Percentiles rank a stretch among this genome's conserved stretches.
Evolutionary conservation across 2,113 vertebrate genomes (phyloP).

Genomic region (Dromiciops gliroides): DNA sequence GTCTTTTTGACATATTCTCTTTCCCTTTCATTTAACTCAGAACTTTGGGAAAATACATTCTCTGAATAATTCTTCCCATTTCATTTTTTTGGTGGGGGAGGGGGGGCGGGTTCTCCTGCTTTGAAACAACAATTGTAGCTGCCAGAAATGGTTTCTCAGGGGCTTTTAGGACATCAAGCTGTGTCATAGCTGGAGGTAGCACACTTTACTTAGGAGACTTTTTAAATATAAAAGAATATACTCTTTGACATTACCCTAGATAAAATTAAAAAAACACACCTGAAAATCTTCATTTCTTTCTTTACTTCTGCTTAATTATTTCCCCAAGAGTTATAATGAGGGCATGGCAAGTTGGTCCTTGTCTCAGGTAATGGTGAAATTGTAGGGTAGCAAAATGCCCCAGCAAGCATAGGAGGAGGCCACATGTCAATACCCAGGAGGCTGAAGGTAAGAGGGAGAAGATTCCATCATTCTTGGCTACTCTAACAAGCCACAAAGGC

Average conservation of each 20-base stretch:
- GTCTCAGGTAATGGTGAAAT: not conserved
- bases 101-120: not conserved
- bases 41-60: not conserved
- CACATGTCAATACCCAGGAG: not conserved
- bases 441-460: not conserved
- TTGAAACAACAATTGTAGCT: not conserved
- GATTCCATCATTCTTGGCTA: not conserved
- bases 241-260: not conserved
- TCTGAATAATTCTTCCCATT: not conserved
- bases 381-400: not conserved
- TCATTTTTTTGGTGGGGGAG: not conserved
- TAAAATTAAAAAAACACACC: not conserved
- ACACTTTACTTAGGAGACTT: not conserved
- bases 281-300: not conserved
- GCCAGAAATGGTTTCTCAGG: not conserved
- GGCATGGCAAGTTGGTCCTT: not conserved
- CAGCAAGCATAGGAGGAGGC: not conserved
- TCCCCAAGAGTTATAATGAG: not conserved
- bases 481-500: not conserved
- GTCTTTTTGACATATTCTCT: not conserved
- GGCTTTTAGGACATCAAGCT: not conserved
- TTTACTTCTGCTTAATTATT: not conserved
- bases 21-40: not conserved
- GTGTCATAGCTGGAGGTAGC: not conserved
- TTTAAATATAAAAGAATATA: not conserved